Conservation (phyloP, 2,113 vertebrate species). For the Tetrao urogallus region DNA sequence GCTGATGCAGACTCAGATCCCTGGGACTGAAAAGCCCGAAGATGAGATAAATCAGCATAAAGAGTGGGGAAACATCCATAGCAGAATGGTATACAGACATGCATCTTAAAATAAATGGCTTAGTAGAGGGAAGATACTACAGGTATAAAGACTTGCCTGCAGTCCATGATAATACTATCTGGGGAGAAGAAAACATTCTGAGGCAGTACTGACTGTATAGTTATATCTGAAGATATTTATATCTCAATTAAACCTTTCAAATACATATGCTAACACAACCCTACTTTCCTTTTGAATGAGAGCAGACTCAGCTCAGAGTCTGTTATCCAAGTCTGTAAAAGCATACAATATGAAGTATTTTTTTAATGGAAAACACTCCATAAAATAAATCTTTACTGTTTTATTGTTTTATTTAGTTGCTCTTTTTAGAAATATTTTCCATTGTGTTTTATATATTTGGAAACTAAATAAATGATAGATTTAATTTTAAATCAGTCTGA, state of each 20-base stretch:
- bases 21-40: fast-evolving
- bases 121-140: fast-evolving
- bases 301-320: neutral
- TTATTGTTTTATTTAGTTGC: neutral
- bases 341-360: neutral
- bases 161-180: neutral
- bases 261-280: neutral
- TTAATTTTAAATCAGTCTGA: neutral
- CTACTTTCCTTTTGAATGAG: neutral
- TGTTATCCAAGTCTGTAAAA: neutral
- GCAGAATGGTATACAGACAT: neutral
- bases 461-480: neutral
- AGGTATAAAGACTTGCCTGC: neutral
- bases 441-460: neutral
- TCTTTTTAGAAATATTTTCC: neutral
- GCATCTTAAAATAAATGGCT: neutral
- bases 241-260: neutral
- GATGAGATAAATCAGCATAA: neutral
- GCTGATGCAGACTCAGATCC: too few relatives aligned
- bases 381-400: neutral
- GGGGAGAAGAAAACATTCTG: neutral
- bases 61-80: neutral
- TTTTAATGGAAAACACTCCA: neutral
- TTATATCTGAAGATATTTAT: neutral
- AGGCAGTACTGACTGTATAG: neutral